These are phyloP conservation scores for Strix aluco DNA, from an alignment of 2,113 vertebrate species.

Conservation along the genomic window DNA sequence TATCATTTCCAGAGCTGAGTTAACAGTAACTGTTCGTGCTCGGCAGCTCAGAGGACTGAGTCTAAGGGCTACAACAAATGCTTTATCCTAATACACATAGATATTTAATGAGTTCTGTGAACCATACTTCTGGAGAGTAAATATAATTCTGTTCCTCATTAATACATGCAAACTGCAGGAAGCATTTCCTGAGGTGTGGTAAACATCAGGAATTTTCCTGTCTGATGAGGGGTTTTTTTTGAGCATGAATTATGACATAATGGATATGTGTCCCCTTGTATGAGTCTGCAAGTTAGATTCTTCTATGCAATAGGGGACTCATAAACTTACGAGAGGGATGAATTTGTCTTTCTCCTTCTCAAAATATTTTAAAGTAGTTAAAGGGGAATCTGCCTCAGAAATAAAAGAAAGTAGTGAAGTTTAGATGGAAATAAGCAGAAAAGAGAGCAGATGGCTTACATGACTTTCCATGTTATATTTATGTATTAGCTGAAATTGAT, in stretches of 20 bases:
- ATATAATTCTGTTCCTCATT: not conserved
- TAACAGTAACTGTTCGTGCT: not conserved
- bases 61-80: not conserved
- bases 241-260: not conserved
- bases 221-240: not conserved
- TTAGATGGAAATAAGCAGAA: not conserved
- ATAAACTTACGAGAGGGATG: not conserved
- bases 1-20: not conserved
- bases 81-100: not conserved
- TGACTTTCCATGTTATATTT: not conserved
- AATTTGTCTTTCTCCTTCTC: not conserved
- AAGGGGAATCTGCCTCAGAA: not conserved
- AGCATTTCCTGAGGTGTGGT: not conserved
- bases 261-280: not conserved
- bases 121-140: not conserved
- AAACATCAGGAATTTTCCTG: not conserved
- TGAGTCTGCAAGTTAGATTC: not conserved
- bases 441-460: not conserved
- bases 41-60: not conserved
- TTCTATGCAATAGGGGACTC: not conserved
- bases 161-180: not conserved
- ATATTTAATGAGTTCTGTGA: not conserved
- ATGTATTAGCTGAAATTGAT: not conserved
- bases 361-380: not conserved
- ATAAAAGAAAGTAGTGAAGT: not conserved